A percentile compares a stretch with the other conserved stretches of the same genome.
Conservation (phyloP, 2,888 invertebrate genomes). For the Diloba caeruleocephala region DNA sequence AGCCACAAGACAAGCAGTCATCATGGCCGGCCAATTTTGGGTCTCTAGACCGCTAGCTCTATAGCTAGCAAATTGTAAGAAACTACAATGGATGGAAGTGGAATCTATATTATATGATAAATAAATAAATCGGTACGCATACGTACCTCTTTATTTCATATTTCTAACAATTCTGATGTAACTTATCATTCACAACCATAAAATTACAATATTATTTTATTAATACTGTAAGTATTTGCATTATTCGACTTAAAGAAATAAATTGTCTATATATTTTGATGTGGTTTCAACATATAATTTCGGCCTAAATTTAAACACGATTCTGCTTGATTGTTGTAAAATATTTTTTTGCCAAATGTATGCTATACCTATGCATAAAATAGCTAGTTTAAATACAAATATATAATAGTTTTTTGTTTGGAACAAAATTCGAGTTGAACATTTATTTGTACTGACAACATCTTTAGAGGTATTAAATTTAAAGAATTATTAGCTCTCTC, state of each 20-base stretch:
- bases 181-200: slow-evolving; percentile 78
- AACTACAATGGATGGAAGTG: background rate
- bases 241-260: slow-evolving; percentile 9
- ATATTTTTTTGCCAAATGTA: no score
- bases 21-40: no score
- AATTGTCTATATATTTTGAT: background rate
- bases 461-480: slow-evolving; percentile 9
- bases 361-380: no score
- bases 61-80: no score
- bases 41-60: no score
- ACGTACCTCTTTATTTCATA: slow-evolving; percentile 42
- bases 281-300: no score
- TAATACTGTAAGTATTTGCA: slow-evolving; percentile 39
- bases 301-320: no score
- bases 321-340: no score
- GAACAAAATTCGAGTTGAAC: no score
- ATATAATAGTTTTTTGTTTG: no score
- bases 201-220: slow-evolving; percentile 60
- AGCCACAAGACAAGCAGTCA: no score
- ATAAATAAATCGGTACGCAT: slow-evolving; percentile 25
- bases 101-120: slow-evolving; percentile 1
- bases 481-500: slow-evolving; percentile 14
- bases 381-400: no score
- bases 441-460: slow-evolving; percentile 22
- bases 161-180: slow-evolving; percentile 51